Evolutionary conservation across 1,140 invertebrate genomes (phyloP).

Genomic region (Pseudachorutes palmiensis): DNA sequence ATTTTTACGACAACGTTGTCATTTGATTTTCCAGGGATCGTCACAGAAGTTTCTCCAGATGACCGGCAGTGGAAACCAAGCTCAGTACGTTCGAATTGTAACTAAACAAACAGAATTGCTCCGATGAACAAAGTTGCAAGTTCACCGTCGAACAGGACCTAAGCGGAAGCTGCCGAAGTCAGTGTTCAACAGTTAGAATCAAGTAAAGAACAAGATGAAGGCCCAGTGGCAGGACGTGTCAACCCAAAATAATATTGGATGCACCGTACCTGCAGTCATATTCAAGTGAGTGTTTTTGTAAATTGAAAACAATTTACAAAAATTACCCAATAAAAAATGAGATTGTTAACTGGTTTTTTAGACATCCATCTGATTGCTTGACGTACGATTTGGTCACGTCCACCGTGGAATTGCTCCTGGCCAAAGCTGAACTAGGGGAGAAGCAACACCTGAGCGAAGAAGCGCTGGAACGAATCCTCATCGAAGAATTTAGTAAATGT

Average conservation of each 20-base stretch:
- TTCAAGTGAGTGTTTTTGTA: constrained; percentile 34
- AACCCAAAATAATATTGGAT: constrained; percentile 40
- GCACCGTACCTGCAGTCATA: constrained; percentile 38
- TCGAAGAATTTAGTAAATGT: constrained; percentile 92
- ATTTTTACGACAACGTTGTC: no score
- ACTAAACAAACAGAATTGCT: constrained; percentile 4
- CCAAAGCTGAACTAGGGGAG: constrained; percentile 78
- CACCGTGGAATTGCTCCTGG: constrained; percentile 87
- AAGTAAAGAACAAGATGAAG: constrained; percentile 50
- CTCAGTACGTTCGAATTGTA: constrained; percentile 15
- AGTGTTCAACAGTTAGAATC: constrained; percentile 55
- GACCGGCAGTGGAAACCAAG: constrained; percentile 5
- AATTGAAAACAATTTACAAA: not conserved
- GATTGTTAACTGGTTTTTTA: no score
- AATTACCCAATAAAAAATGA: no score
- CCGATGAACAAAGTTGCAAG: constrained; percentile 20
- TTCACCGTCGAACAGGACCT: constrained; percentile 46
- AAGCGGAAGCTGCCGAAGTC: constrained; percentile 59
- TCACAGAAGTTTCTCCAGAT: not conserved
- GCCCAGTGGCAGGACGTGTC: constrained; percentile 53
- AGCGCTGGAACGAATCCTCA: constrained; percentile 71
- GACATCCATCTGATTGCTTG: constrained; percentile 78
- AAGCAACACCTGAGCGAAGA: constrained; percentile 56
- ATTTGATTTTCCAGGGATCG: not conserved
- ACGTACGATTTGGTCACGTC: constrained; percentile 91